phyloP scores from a whole-genome alignment of 2,113 vertebrate species.

The Phaethornis superciliosus region DNA sequence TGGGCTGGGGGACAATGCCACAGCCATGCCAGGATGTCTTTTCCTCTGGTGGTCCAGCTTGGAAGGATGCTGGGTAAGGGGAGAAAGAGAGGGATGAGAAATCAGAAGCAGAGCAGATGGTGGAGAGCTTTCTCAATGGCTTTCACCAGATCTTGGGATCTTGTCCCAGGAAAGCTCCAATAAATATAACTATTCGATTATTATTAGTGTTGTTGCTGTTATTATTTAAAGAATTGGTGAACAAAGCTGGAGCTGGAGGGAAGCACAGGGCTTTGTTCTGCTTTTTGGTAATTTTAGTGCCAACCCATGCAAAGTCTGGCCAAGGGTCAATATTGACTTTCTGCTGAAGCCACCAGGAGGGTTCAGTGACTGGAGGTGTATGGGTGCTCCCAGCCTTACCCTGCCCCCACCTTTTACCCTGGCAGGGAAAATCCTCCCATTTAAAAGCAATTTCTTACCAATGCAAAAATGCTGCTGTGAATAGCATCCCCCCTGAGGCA shows the following conservation, averaged over 20 bases:
- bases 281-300: neutral
- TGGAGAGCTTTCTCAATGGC: neutral
- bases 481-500: neutral
- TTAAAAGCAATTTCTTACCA: neutral
- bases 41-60: accelerated
- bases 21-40: neutral
- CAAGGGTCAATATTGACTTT: slow-evolving; percentile 21
- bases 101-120: neutral
- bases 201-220: too few relatives aligned
- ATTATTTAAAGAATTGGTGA: neutral
- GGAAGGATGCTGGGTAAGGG: neutral
- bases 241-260: neutral
- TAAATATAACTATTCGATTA: neutral
- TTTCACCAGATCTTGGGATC: neutral
- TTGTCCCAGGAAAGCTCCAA: neutral
- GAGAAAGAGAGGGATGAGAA: neutral
- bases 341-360: neutral
- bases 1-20: neutral
- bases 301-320: neutral
- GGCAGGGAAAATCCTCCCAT: neutral
- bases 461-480: neutral
- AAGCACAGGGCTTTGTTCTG: neutral
- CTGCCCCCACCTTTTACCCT: neutral
- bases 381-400: accelerated
- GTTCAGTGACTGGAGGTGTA: neutral